A percentile compares a stretch with the other conserved stretches of the same genome.
Evolutionary conservation across 2,113 vertebrate genomes (phyloP).

Genomic region (Spea multiplicata): DNA sequence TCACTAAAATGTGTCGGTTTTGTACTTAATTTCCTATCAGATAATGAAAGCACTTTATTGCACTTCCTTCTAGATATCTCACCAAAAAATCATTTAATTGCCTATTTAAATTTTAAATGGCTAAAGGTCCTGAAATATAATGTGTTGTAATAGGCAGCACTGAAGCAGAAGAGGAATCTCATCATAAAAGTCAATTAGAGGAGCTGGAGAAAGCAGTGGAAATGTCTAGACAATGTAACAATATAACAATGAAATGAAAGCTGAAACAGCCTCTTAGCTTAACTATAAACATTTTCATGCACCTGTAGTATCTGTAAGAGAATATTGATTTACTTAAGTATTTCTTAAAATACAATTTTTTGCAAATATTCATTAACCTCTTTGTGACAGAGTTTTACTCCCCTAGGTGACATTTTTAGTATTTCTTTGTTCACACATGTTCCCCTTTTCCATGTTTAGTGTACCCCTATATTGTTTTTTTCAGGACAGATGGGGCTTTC

Average conservation of each 20-base stretch:
- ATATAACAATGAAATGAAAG: constrained; percentile 7
- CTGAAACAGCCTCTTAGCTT: background rate
- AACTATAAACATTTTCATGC: background rate
- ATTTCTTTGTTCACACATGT: too few relatives aligned
- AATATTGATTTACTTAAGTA: too few relatives aligned
- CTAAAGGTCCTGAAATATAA: constrained; percentile 22
- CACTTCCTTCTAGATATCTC: background rate
- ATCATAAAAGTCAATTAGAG: constrained; percentile 20
- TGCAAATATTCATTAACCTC: too few relatives aligned
- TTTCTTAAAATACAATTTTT: too few relatives aligned
- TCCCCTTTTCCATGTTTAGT: too few relatives aligned
- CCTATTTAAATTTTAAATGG: constrained; percentile 15
- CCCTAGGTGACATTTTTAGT: too few relatives aligned
- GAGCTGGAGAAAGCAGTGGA: background rate
- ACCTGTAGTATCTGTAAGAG: background rate
- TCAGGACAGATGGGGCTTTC: too few relatives aligned
- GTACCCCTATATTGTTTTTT: too few relatives aligned
- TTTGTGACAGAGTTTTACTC: too few relatives aligned
- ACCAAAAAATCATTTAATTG: constrained; percentile 9
- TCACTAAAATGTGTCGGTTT: too few relatives aligned
- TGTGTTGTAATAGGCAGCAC: constrained; percentile 13
- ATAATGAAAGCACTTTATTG: background rate
- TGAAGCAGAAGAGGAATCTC: constrained; percentile 12
- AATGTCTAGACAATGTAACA: background rate
- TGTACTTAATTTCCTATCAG: background rate